Conservation (phyloP, 2,888 invertebrate genomes). For the Hypomecis punctinalis region DNA sequence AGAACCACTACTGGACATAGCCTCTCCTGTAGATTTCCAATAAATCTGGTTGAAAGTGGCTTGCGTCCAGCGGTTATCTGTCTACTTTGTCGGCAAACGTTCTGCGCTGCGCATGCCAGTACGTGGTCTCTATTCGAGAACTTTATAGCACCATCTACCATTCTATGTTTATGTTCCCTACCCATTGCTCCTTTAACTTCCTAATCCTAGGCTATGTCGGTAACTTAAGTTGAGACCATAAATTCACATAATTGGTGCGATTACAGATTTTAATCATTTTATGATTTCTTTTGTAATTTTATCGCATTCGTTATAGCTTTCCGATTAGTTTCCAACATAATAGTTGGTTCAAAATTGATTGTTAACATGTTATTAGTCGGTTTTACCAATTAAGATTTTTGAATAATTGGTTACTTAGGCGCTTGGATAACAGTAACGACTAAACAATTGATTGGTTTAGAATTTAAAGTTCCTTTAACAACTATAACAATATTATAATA, state of each 20-base stretch:
- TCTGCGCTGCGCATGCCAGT: no score
- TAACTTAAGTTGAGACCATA: conserved; percentile 65
- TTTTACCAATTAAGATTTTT: conserved; percentile 70
- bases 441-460: not conserved
- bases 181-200: no score
- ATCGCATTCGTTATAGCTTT: conserved; percentile 74
- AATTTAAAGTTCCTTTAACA: no score
- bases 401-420: conserved; percentile 31
- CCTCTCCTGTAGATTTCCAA: no score
- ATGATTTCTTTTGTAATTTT: conserved; percentile 83
- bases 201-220: not conserved
- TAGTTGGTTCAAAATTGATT: conserved; percentile 77
- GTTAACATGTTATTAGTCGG: conserved; percentile 75
- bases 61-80: no score
- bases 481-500: no score
- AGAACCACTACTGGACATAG: no score
- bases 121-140: not conserved
- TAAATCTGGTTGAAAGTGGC: no score
- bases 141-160: not conserved
- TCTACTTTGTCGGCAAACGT: no score
- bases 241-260: conserved; percentile 80
- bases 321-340: conserved; percentile 76
- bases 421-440: conserved; percentile 1
- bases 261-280: conserved; percentile 82
- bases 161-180: not conserved